These are phyloP conservation scores for Neoitamus cyanurus DNA, from an alignment of 2,888 invertebrate species.

Conservation along the genomic window DNA sequence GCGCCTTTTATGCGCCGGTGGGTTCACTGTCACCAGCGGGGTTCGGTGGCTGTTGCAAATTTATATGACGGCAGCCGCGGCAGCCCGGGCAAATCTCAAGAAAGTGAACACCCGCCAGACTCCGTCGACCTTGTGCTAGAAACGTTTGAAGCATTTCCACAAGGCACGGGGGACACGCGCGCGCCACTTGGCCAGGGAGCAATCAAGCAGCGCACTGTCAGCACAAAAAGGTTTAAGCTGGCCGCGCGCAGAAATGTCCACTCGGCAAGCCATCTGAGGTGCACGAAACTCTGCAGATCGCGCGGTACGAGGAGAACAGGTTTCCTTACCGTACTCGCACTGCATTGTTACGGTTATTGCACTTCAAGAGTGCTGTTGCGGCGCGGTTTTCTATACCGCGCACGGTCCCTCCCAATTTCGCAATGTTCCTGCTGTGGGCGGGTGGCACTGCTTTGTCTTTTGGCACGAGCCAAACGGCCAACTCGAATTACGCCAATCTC, in stretches of 20 bases:
- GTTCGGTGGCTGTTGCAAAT: neutral
- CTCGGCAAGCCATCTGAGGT: neutral
- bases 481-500: conserved; percentile 5
- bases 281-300: neutral
- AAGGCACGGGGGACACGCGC: neutral
- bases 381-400: neutral
- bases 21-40: conserved; percentile 22
- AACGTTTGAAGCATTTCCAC: neutral
- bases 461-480: conserved; percentile 48
- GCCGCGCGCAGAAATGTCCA: conserved; percentile 26
- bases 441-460: conserved; percentile 45
- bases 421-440: conserved; percentile 38
- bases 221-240: neutral
- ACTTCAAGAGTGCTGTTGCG: neutral
- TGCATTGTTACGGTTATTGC: conserved; percentile 47
- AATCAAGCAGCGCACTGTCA: neutral
- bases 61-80: neutral
- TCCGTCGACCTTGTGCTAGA: conserved; percentile 37
- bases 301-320: conserved; percentile 19
- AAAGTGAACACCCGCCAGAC: conserved; percentile 19
- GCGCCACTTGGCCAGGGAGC: neutral
- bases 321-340: neutral
- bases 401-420: conserved; percentile 10
- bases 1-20: neutral
- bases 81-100: neutral